These are phyloP conservation scores for Ceratina australensis DNA, from an alignment of 1,140 invertebrate species.

Conservation along the genomic window DNA sequence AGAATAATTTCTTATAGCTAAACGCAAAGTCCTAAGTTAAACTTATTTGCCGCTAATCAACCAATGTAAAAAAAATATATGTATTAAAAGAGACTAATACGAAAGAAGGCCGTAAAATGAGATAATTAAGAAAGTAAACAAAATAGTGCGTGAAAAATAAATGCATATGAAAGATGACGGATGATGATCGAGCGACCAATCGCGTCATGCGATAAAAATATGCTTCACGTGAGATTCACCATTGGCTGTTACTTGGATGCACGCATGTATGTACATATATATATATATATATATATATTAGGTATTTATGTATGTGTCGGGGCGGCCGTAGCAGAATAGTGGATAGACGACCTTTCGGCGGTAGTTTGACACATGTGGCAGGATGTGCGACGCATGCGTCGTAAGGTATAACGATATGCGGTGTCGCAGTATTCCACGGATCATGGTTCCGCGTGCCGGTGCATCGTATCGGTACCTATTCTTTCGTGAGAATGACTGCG, in stretches of 20 bases:
- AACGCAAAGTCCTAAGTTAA: too few species aligned
- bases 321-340: conserved; percentile 44
- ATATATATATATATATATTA: too few species aligned
- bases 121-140: conserved; percentile 23
- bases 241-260: too few species aligned
- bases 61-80: too few species aligned
- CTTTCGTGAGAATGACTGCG: conserved; percentile 32
- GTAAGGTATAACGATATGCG: conserved; percentile 36
- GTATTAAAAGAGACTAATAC: background rate
- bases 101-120: conserved; percentile 2
- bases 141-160: background rate
- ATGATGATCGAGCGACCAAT: conserved; percentile 45
- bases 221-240: conserved; percentile 49
- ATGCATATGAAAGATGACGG: conserved; percentile 45
- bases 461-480: conserved; percentile 37
- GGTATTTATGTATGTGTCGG: conserved; percentile 36
- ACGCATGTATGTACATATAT: too few species aligned
- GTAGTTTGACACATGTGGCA: conserved; percentile 65
- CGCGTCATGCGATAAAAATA: conserved; percentile 51
- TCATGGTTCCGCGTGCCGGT: conserved; percentile 57
- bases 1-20: too few species aligned
- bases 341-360: conserved; percentile 56
- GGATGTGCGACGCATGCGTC: conserved; percentile 48
- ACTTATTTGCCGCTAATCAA: too few species aligned
- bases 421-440: conserved; percentile 48